Percentiles rank a stretch among this genome's conserved stretches.
Evolutionary conservation across 2,113 vertebrate genomes (phyloP).

Genomic region (Stegastes partitus): DNA sequence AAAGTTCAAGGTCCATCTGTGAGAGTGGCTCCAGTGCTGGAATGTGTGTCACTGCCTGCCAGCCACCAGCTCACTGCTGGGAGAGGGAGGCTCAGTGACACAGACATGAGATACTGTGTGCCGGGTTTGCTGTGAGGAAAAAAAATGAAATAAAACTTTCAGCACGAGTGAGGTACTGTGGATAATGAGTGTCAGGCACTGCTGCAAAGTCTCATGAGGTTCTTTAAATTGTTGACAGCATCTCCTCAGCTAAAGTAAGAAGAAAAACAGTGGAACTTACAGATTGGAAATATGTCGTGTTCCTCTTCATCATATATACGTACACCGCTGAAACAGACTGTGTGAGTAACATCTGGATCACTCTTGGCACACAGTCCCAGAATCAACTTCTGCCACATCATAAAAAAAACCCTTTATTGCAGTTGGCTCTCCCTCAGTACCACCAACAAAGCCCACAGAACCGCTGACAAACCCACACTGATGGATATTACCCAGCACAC

Average conservation of each 20-base stretch:
- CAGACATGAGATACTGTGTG: constrained; percentile 7
- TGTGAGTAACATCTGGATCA: constrained; percentile 70
- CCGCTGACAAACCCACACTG: constrained; percentile 55
- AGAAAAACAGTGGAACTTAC: background rate
- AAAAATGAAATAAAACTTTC: constrained; percentile 4
- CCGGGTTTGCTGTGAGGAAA: constrained; percentile 27
- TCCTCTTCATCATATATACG: too few relatives aligned
- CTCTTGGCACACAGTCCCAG: constrained; percentile 60
- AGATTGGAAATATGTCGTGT: background rate
- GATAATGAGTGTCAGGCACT: constrained; percentile 48
- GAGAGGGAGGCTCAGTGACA: constrained; percentile 20
- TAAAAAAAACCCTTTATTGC: constrained; percentile 76
- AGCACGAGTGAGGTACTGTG: constrained; percentile 14
- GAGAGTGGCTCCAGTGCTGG: constrained; percentile 61
- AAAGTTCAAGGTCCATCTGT: constrained; percentile 77
- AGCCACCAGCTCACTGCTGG: constrained; percentile 32
- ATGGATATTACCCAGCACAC: constrained; percentile 64
- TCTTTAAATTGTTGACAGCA: constrained; percentile 59
- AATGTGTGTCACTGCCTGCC: constrained; percentile 64
- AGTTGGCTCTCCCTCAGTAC: constrained; percentile 59
- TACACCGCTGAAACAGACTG: constrained; percentile 24
- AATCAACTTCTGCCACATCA: constrained; percentile 72
- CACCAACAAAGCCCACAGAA: constrained; percentile 70
- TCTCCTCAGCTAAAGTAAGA: constrained; percentile 22
- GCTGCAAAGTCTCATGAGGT: constrained; percentile 37